A percentile compares a stretch with the other conserved stretches of the same genome.
Conservation (phyloP, 2,888 invertebrate genomes). For the Abrostola tripartita region DNA sequence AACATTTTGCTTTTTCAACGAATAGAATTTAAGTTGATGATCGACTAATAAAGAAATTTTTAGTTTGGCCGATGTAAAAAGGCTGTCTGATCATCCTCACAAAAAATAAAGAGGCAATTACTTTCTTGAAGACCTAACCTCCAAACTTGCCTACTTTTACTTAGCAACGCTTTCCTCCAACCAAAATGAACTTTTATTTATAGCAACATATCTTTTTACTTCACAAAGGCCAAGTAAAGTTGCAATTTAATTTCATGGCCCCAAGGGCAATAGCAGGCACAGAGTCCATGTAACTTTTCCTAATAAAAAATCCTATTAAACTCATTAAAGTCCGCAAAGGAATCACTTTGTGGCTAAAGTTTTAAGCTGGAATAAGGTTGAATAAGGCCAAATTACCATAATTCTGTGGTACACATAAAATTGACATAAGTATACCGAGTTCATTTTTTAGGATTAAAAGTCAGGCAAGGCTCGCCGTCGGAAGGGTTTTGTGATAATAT, state of each 20-base stretch:
- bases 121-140: no score
- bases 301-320: slow-evolving; percentile 51
- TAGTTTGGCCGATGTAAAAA: no score
- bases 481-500: slow-evolving; percentile 16
- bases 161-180: neutral
- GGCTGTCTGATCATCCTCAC: no score
- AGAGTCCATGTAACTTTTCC: slow-evolving; percentile 44
- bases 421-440: slow-evolving; percentile 1
- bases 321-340: slow-evolving; percentile 43
- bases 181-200: neutral
- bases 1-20: no score
- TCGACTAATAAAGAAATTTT: no score
- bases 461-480: slow-evolving; percentile 4
- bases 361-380: slow-evolving; percentile 44
- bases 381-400: slow-evolving; percentile 40
- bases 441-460: slow-evolving; percentile 13
- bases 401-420: slow-evolving; percentile 22
- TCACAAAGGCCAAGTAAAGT: slow-evolving; percentile 17
- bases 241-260: slow-evolving; percentile 35
- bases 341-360: slow-evolving; percentile 31
- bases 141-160: neutral
- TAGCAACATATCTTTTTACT: neutral
- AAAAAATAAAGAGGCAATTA: no score
- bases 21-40: no score
- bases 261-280: slow-evolving; percentile 8